phyloP scores from a whole-genome alignment of 1,140 invertebrate species.

The Zaprionus taronus region DNA sequence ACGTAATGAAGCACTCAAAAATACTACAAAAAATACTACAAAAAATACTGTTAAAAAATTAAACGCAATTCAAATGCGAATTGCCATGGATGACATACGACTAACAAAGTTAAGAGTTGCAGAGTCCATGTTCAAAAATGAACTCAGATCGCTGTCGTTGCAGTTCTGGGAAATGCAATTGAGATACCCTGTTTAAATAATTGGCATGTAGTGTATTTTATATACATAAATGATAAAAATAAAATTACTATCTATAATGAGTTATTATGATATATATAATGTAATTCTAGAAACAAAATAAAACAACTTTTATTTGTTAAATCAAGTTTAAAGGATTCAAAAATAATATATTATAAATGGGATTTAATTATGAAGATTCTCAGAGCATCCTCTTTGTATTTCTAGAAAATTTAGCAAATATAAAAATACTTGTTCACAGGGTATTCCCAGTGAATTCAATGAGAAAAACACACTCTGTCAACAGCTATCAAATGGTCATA shows the following conservation, averaged over 20 bases:
- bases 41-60: constrained; percentile 10
- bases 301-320: too few species aligned
- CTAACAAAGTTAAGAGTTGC: constrained; percentile 23
- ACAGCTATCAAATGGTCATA: constrained; percentile 57
- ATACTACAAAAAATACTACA: constrained; percentile 22
- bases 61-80: constrained; percentile 23
- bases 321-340: too few species aligned
- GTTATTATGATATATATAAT: too few species aligned
- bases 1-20: constrained; percentile 47
- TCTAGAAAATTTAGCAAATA: too few species aligned
- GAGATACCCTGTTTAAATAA: not conserved
- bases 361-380: too few species aligned
- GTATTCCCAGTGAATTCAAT: not conserved
- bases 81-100: constrained; percentile 21
- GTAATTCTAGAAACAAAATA: too few species aligned
- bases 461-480: constrained; percentile 13
- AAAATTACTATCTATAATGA: too few species aligned
- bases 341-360: too few species aligned
- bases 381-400: too few species aligned
- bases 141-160: not conserved
- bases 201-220: too few species aligned
- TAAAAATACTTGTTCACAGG: not conserved
- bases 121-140: not conserved
- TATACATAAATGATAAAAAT: too few species aligned
- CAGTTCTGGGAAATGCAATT: not conserved